These are phyloP conservation scores for Aphidoletes aphidimyza DNA, from an alignment of 2,888 invertebrate genomes.

Conservation along the genomic window DNA sequence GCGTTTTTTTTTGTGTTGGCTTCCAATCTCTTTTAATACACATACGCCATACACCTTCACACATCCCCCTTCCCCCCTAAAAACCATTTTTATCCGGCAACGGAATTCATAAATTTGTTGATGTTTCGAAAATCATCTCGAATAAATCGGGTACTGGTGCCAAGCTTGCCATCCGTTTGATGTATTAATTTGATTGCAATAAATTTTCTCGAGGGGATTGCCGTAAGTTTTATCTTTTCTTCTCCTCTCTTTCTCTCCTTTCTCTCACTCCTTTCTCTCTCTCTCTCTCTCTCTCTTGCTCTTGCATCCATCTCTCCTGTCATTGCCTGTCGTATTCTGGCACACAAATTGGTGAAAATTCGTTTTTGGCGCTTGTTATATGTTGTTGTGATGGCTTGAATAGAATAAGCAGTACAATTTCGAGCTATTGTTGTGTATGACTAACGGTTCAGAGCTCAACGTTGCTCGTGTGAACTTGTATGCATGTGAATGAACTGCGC, in stretches of 20 bases:
- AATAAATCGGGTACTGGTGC: neutral
- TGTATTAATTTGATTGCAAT: slow-evolving; percentile 48
- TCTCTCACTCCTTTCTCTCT: neutral
- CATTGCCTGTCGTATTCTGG: too few relatives aligned
- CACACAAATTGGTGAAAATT: too few relatives aligned
- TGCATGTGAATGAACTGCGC: slow-evolving; percentile 30
- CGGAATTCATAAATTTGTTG: neutral
- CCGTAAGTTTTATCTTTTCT: neutral
- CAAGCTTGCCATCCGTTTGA: slow-evolving; percentile 2
- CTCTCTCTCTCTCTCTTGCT: neutral
- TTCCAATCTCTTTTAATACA: too few relatives aligned
- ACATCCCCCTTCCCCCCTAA: too few relatives aligned
- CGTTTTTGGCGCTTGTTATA: too few relatives aligned
- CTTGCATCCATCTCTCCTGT: neutral
- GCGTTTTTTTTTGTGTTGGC: too few relatives aligned
- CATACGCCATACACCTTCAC: too few relatives aligned
- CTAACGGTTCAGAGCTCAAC: neutral
- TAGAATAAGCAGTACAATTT: neutral
- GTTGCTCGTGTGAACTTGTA: neutral
- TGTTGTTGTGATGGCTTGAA: too few relatives aligned
- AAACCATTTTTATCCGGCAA: too few relatives aligned
- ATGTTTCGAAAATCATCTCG: neutral
- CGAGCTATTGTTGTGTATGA: neutral
- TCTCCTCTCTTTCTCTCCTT: neutral
- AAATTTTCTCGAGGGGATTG: neutral